Conservation (phyloP, 2,113 vertebrate genomes). For the Oryzias woworae region DNA sequence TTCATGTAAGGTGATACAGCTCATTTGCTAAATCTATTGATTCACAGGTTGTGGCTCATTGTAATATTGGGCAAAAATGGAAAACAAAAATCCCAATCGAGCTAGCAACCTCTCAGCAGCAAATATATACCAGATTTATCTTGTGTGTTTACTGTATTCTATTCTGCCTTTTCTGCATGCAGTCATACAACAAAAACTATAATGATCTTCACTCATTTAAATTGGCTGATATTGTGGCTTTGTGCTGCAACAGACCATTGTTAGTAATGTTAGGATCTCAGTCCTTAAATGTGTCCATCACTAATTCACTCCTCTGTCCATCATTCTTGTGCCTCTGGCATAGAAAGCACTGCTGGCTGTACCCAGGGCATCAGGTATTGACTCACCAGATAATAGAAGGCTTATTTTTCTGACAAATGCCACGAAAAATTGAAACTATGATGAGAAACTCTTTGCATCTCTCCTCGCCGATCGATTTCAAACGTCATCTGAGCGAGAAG, state of each 20-base stretch:
- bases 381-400: conserved; percentile 41
- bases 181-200: conserved; percentile 36
- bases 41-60: conserved; percentile 13
- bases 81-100: conserved; percentile 8
- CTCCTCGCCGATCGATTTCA: conserved; percentile 15
- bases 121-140: conserved; percentile 11
- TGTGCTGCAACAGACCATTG: conserved; percentile 62
- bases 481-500: conserved; percentile 24
- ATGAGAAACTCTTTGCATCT: conserved; percentile 24
- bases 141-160: conserved; percentile 2
- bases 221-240: conserved; percentile 49
- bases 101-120: conserved; percentile 20
- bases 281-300: conserved; percentile 71
- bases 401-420: conserved; percentile 49
- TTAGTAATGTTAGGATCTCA: conserved; percentile 55
- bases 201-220: conserved; percentile 56
- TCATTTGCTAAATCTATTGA: conserved; percentile 28
- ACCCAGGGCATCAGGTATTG: conserved; percentile 34
- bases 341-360: conserved; percentile 16
- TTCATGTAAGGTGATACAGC: conserved; percentile 36
- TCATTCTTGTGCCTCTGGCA: conserved; percentile 54
- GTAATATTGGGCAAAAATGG: conserved; percentile 17
- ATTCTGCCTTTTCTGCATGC: conserved; percentile 17
- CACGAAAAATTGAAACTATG: conserved; percentile 37
- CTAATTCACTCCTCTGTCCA: conserved; percentile 65